Base-by-base conservation (phyloP, 2,797 vertebrate genomes). In the Danio kyathit region DNA sequence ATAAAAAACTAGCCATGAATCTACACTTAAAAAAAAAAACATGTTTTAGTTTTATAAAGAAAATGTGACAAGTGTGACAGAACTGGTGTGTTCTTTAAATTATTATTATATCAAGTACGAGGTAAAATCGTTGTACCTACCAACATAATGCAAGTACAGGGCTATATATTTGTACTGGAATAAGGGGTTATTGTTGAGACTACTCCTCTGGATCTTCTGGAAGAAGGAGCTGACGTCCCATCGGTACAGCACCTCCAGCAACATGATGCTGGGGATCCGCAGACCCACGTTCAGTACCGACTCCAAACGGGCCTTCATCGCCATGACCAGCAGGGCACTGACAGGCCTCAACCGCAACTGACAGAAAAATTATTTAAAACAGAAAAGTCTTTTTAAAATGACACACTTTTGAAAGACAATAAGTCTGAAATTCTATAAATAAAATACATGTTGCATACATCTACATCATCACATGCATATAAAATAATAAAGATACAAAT, bases 211-310 rank as follows among this genome's bases (percentile, higher is more conserved):
- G 93, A 99, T 97, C 94, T 99, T 98, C 94, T 99, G 97, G 93
- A 99, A 99, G 91, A 99, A 99, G 12, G 97, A 99, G 94, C 97
- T 96, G 90, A 99, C 97, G 38, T 99, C 97, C 98, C 98, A 99
- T 86, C 97, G 94, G 91, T 99, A 99, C 69, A 99, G 92, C 88
- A 99, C 96, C 67, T 99, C 97, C 89, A 99, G 91, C 67, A 99
- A 93, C 97, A 99, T 97, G 93, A 99, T 99, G 94, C 98, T 99
- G 69, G 97, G 97, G 75, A 99, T 97, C 76, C 97, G 93, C 17
- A 99, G 94, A 86, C 96, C 97, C 95, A 99, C 98, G 11, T 99
- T 99, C 87, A 99, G 93, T 80, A 99, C 94, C 54, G 98, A 96
- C 92, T 98, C 97, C 72, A 99, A 88, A 17, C 97, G 96, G 91